Evolutionary conservation across 1,140 invertebrate species (phyloP), one percentile per base, ranked within the genome.

Genomic region (Antheraea pernyi): DNA sequence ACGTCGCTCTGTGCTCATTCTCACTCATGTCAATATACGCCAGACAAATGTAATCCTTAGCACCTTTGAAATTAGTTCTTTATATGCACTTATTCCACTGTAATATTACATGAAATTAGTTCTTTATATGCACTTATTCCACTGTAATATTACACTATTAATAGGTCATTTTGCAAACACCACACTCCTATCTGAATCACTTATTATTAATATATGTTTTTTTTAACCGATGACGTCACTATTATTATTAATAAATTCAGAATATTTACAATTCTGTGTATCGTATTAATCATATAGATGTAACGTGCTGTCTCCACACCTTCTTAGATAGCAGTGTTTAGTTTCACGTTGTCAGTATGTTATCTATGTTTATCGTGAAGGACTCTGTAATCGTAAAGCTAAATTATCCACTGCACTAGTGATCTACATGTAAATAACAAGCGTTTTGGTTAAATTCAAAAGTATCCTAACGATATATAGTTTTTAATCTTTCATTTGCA

Each of bases 1-100:
- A 53, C 94, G 91, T 73, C 94, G 92, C 78, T 94, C 94, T 72
- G 94, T 94, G 73, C 94, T 94, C 84, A 94, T 94, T 67, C 86
- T 92, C 71, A 91, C 90, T 81, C 94, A 94, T 90, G 91, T 93
- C 86, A 89, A 79, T 68, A 83, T 73, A 75, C 80, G 77, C 78
- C 72, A 67, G 77, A 77, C 73, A 74, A 61, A 69, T 64, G 65
- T 72, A n/a, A 72, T 65, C 72, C 60, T 68, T 67, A 68, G 59
- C 65, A 72, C 72, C 67, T 53, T 53, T 36, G 11, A 58, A 72
- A 39, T 59, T 19, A 37, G 37, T 10, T 59, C n/a, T 48, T 67
- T 63, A 13, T 69, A 16, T 37, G 22, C 63, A 67, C 67, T 61
- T 22, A 30, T 61, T 30, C 4, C 19, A 67, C 36, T 67, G 8